Evolutionary conservation across 2,113 vertebrate genomes (phyloP).

Genomic region (Phyllopteryx taeniolatus): DNA sequence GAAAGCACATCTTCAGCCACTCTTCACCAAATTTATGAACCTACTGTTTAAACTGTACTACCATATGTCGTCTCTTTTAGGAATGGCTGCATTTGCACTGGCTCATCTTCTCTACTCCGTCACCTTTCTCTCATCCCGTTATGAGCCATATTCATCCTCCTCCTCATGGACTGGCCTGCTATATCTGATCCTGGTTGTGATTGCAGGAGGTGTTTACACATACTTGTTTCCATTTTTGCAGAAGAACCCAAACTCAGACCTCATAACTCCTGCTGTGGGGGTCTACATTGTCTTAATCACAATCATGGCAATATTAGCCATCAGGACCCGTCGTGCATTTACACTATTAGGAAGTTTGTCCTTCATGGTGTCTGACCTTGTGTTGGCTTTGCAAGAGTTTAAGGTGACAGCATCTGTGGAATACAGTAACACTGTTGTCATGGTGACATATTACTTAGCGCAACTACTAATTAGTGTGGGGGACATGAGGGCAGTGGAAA

Average conservation of each 20-base stretch:
- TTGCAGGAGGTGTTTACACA: conserved; percentile 20
- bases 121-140: conserved; percentile 70
- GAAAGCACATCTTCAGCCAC: too few species aligned
- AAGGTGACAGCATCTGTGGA: conserved; percentile 37
- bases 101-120: conserved; percentile 76
- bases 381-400: conserved; percentile 74
- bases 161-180: conserved; percentile 43
- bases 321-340: conserved; percentile 29
- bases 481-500: conserved; percentile 54
- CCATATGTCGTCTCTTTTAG: conserved; percentile 51
- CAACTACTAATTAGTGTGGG: conserved; percentile 78
- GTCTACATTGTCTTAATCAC: conserved; percentile 66
- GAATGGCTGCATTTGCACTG: conserved; percentile 75
- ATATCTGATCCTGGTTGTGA: conserved; percentile 25
- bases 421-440: conserved; percentile 57
- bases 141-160: conserved; percentile 33
- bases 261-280: conserved; percentile 57
- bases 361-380: conserved; percentile 75
- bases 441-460: conserved; percentile 80
- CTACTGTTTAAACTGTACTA: background rate
- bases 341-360: conserved; percentile 64
- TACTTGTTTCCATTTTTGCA: conserved; percentile 65
- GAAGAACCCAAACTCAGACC: conserved; percentile 33
- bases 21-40: background rate
- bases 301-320: conserved; percentile 66